Base-by-base conservation (phyloP, 1,140 invertebrate genomes). In the Chironomus tepperi region DNA sequence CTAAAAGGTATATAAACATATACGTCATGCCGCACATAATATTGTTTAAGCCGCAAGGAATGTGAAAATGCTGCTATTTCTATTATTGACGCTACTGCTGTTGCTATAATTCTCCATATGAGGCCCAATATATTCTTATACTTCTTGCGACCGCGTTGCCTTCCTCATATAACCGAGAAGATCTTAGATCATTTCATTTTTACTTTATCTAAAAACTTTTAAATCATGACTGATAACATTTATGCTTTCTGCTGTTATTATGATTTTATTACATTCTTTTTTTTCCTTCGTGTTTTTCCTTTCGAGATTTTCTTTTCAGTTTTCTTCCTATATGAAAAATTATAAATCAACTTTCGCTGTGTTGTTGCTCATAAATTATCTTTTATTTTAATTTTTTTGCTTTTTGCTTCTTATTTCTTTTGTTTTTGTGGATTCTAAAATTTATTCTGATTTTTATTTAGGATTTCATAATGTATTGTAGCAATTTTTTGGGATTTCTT, bases 141-240 rank as follows among this genome's bases (percentile, higher is more conserved):
- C n/a, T n/a, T 34, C 5, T 34, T 5, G 24, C 24, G 1, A 2
- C 24, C 5, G 5, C 24, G 5, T 34, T 34, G 24, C 24, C 24
- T n/a, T 47, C 9, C 43, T 57, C 47, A 57, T 57, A 57, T n/a
- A 57, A 57, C n/a, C 24, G 47, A 12, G 47, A 57, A 34, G 47
- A 12, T 57, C 47, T n/a, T 57, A 57, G 47, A 57, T 57, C n/a
- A 5, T 57, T 57, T 57, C 47, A 5, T 5, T 57, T 70, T 19
- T 70, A 70, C 16, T 21, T 70, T 70, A 70, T 70, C 65, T 70
- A 9, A 70, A 70, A 70, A 70, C 65, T 70, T 70, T 70, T 70
- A 70, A 70, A 70, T 70, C 65, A 70, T 70, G 65, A 70, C 65
- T 70, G 65, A 70, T 70, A 70, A 70, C 65, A 21, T 70, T 70